phyloP scores from a whole-genome alignment of 2,888 invertebrate genomes.

The Bibio marci region DNA sequence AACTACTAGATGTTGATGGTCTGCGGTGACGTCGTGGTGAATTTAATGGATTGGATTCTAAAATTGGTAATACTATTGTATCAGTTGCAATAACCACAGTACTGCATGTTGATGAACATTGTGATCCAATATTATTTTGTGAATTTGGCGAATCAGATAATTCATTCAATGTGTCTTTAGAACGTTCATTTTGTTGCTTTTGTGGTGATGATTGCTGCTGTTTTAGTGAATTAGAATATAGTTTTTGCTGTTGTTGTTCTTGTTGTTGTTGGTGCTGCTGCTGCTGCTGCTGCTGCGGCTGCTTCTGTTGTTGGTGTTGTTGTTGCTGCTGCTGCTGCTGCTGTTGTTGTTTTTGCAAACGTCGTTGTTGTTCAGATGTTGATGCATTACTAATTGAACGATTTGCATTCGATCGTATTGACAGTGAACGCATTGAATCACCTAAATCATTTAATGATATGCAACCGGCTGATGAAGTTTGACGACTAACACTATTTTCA shows the following conservation, averaged over 20 bases:
- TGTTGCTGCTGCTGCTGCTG: no score
- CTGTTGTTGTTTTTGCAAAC: no score
- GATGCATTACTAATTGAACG: constrained; percentile 15
- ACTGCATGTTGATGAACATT: constrained; percentile 74
- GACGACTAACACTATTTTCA: constrained; percentile 35
- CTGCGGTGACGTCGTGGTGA: constrained; percentile 35
- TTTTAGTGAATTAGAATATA: constrained; percentile 8
- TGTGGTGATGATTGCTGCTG: constrained; percentile 10
- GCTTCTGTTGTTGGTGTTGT: no score
- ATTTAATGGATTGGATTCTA: constrained; percentile 26
- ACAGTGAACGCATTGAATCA: constrained; percentile 29
- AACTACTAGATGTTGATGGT: constrained; percentile 61
- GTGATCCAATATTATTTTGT: constrained; percentile 52
- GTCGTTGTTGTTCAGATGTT: constrained; percentile 8
- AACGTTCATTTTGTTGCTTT: not conserved
- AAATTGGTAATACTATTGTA: constrained; percentile 20
- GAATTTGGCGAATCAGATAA: constrained; percentile 31
- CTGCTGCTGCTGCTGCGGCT: constrained; percentile 4
- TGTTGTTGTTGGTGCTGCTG: no score
- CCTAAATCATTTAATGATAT: constrained; percentile 28
- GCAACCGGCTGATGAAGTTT: constrained; percentile 35
- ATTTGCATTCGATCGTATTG: constrained; percentile 18
- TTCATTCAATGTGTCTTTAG: constrained; percentile 19
- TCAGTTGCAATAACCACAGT: constrained; percentile 59
- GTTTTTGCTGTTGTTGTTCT: no score